These are phyloP conservation scores for Scaptomyza polygonia DNA, from an alignment of 2,888 invertebrate genomes.

Conservation along the genomic window DNA sequence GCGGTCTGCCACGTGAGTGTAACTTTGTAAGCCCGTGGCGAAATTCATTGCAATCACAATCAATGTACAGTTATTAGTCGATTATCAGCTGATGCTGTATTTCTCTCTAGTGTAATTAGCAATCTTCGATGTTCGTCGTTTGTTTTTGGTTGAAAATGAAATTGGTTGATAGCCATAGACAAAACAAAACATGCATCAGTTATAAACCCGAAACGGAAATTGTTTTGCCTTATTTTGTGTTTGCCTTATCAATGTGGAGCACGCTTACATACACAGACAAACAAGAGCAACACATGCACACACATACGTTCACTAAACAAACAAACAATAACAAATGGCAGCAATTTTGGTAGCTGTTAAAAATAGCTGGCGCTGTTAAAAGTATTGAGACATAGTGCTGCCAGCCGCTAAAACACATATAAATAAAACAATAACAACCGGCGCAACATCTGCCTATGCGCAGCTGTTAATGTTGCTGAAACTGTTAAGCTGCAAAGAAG, in stretches of 20 bases:
- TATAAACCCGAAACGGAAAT: constrained; percentile 59
- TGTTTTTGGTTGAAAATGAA: constrained; percentile 55
- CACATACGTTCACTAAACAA: constrained; percentile 24
- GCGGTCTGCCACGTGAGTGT: constrained; percentile 72
- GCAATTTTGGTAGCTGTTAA: constrained; percentile 40
- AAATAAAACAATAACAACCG: constrained; percentile 20
- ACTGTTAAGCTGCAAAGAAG: background rate
- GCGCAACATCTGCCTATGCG: background rate
- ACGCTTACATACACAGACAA: constrained; percentile 34
- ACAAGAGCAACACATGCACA: constrained; percentile 35
- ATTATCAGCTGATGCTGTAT: constrained; percentile 27
- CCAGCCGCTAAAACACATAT: constrained; percentile 1
- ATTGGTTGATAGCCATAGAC: constrained; percentile 54
- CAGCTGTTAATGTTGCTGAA: background rate
- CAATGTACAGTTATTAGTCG: constrained; percentile 23
- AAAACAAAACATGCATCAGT: constrained; percentile 58
- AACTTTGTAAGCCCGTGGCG: constrained; percentile 14
- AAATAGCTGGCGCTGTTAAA: constrained; percentile 15
- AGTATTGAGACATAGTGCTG: background rate
- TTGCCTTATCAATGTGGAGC: constrained; percentile 69
- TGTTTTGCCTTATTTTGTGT: constrained; percentile 41
- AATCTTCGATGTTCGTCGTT: constrained; percentile 35
- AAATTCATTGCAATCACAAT: constrained; percentile 40
- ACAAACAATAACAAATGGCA: constrained; percentile 43
- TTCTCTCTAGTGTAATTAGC: constrained; percentile 40